Conservation (phyloP, 2,888 invertebrate genomes). For the Podabrus alpinus region DNA sequence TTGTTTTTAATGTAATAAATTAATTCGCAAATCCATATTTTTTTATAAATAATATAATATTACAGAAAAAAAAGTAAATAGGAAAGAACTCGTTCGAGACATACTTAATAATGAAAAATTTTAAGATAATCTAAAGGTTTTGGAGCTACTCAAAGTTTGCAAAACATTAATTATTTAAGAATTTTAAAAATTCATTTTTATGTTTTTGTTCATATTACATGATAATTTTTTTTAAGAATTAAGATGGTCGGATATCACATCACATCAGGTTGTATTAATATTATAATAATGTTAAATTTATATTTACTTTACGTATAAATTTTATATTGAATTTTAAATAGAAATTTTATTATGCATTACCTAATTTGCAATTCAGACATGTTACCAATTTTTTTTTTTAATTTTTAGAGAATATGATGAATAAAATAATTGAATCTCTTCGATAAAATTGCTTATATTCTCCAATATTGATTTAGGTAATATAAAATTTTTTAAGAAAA, state of each 20-base stretch:
- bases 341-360: constrained; percentile 1
- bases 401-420: not conserved
- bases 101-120: not conserved
- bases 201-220: not conserved
- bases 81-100: not conserved
- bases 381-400: not conserved
- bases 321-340: not conserved
- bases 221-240: too few species aligned
- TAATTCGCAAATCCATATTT: not conserved
- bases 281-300: not conserved
- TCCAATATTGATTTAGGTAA: not conserved
- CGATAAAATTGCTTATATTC: not conserved
- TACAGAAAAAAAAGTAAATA: not conserved
- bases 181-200: not conserved
- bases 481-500: not conserved
- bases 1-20: not conserved
- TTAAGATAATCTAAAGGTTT: not conserved
- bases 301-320: not conserved
- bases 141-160: not conserved
- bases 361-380: constrained; percentile 2
- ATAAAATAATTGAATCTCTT: not conserved
- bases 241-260: not conserved
- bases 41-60: not conserved
- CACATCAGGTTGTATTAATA: not conserved
- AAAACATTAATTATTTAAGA: not conserved